Evolutionary conservation across 2,113 vertebrate species (phyloP), one percentile per base, ranked within the genome.

Genomic region (Mastomys coucha): DNA sequence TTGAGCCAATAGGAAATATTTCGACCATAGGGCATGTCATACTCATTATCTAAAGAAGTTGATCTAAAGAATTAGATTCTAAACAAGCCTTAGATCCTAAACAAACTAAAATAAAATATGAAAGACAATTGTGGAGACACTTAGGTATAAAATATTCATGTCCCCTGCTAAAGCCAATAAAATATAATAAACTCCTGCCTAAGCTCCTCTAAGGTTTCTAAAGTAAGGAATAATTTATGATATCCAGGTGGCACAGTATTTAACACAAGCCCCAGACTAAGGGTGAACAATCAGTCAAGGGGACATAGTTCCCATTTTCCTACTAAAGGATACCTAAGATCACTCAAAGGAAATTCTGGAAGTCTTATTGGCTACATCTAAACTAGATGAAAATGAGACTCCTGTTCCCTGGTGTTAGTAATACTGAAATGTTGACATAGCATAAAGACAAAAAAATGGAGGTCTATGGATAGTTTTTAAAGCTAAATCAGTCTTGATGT

Each of bases 351-450:
- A 96, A 97, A 8, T 86, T 97, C 98, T 11, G 60, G 24, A 76
- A 98, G 96, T 96, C 98, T 98, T 98, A 98, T 97, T 97, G 96
- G 13, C 76, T 33, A 72, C 97, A 97, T 78, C 89, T 94, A 97
- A 98, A 98, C 95, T 95, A 94, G 95, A 97, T 96, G 98, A 97
- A 98, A 98, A 98, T 98, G 97, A 98, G 97, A 97, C 94, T 24
- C 96, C 89, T 96, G 95, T 51, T 96, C 63, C 93, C 96, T 14
- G 8, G 91, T 95, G 95, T 98, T 96, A 96, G 81, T 86, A 88
- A 94, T 45, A 97, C 87, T 97, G 97, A 98, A 98, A 98, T 49
- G 91, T 95, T 97, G 97, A 93, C 80, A 63, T 67, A 93, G 78
- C 96, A 96, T 26, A 97, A 97, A 91, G 72, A 98, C 81, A 93